Percentiles rank a stretch among this genome's conserved stretches.
These are phyloP conservation scores for Todiramphus saurophagus DNA, from an alignment of 2,113 vertebrate species.

Conservation along the genomic window DNA sequence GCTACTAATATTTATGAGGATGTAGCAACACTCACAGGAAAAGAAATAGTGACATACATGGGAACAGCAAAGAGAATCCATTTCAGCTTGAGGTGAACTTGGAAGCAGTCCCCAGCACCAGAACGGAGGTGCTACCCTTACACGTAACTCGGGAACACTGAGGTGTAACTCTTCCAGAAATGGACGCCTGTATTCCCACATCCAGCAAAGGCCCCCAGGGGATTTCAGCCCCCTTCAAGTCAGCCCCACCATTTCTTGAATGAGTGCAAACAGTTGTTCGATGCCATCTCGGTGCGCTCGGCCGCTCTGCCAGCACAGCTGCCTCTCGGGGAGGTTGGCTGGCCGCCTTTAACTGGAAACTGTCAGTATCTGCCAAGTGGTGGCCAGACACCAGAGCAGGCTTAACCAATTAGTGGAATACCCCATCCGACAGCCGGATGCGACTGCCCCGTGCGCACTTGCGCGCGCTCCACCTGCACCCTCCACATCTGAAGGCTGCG, in stretches of 20 bases:
- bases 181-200: background rate
- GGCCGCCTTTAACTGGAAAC: slow-evolving; percentile 32
- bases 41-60: background rate
- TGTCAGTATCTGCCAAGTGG: slow-evolving; percentile 36
- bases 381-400: slow-evolving; percentile 46
- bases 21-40: background rate
- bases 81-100: background rate
- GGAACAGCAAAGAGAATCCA: background rate
- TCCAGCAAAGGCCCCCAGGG: background rate
- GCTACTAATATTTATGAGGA: background rate
- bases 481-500: slow-evolving; percentile 22
- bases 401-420: slow-evolving; percentile 39
- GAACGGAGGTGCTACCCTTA: background rate
- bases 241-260: background rate
- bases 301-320: background rate
- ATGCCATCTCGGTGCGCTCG: slow-evolving; percentile 11
- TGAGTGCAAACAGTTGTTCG: background rate
- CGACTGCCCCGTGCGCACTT: background rate
- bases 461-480: background rate
- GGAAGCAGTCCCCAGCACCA: background rate
- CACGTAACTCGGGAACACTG: background rate
- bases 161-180: background rate
- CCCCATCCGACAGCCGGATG: background rate
- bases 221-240: background rate
- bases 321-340: background rate